These are phyloP conservation scores for Coelopa frigida DNA, from an alignment of 1,140 invertebrate genomes.

Conservation along the genomic window DNA sequence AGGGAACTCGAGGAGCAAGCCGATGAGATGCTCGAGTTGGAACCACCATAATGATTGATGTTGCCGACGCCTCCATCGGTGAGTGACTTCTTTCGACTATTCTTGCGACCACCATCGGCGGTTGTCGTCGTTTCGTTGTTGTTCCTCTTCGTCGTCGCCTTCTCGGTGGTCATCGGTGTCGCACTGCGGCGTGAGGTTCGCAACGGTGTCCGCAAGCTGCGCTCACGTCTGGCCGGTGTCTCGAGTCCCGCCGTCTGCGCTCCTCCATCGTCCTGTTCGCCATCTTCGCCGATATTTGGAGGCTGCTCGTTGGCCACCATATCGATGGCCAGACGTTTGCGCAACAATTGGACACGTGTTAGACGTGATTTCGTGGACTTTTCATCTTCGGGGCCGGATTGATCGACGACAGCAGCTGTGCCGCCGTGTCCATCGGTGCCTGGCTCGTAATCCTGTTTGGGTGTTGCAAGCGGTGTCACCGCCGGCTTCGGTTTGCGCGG, in stretches of 20 bases:
- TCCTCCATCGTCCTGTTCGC: not conserved
- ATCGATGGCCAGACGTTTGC: conserved; percentile 38
- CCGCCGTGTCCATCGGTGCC: too few species aligned
- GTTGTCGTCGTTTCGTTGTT: too few species aligned
- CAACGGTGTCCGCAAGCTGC: conserved; percentile 4
- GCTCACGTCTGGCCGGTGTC: not conserved
- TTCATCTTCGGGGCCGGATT: not conserved
- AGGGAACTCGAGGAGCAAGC: conserved; percentile 8
- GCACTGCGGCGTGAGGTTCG: conserved; percentile 9
- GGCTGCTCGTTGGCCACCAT: conserved; percentile 28
- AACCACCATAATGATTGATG: conserved; percentile 13
- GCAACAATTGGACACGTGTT: conserved; percentile 30
- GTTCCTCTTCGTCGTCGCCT: not conserved
- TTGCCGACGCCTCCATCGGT: not conserved
- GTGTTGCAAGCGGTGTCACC: too few species aligned
- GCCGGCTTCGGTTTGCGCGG: too few species aligned
- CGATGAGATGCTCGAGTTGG: conserved; percentile 14
- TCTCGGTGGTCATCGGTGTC: not conserved
- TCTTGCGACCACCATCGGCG: not conserved
- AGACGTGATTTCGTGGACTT: conserved; percentile 19
- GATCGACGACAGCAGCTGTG: too few species aligned
- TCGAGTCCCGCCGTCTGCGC: not conserved
- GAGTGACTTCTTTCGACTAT: not conserved
- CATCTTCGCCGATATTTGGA: not conserved
- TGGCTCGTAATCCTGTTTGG: too few species aligned